Base-by-base conservation (phyloP, 2,113 vertebrate species). In the Rhineura floridana region DNA sequence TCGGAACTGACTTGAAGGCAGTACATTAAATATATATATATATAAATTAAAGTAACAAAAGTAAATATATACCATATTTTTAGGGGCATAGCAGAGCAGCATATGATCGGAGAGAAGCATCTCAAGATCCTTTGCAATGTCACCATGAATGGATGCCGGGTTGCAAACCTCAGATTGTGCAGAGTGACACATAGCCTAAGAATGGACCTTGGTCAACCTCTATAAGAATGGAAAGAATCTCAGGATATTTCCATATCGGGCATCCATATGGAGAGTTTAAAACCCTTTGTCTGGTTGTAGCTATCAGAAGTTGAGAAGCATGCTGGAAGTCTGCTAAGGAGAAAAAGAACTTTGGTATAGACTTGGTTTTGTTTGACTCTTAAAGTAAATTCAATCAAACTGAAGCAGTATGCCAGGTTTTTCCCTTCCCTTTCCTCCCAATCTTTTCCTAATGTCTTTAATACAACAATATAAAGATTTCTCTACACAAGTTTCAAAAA, bases 401-500 rank as follows among this genome's bases (percentile, higher is more conserved):
- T 75, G 83, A 89, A 90, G 86, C 63, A 44, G 59, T 55, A 84
- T 48, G 76, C 84, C 86, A 84, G 4, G 81, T 69, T 92, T 78
- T 75, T 79, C 85, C 1, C 0, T 86, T 33, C 48, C 86, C 50
- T 39, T 59, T 90, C 83, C 73, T 79, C 77, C 90, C 23, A 55
- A 4, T 42, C 73, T 48, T 81, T 84, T 88, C 89, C 81, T 87
- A 0, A 0, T 76, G 48, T 92, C 28, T 70, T 93, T 85, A 84
- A 85, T 30, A 75, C 44, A 85, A 75, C 44, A 85, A 91, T 94
- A 94, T 89, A 93, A 91, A 93, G 91, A 88, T 93, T 86, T 77
- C 69, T 92, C 88, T 89, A 89, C 90, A 65, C 59, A 89, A 91
- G 84, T 89, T 83, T 82, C 42, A 82, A 94, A 80, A 93, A 92